Evolutionary conservation across 2,888 invertebrate species (phyloP).

Genomic region (Drosophila meridiana): DNA sequence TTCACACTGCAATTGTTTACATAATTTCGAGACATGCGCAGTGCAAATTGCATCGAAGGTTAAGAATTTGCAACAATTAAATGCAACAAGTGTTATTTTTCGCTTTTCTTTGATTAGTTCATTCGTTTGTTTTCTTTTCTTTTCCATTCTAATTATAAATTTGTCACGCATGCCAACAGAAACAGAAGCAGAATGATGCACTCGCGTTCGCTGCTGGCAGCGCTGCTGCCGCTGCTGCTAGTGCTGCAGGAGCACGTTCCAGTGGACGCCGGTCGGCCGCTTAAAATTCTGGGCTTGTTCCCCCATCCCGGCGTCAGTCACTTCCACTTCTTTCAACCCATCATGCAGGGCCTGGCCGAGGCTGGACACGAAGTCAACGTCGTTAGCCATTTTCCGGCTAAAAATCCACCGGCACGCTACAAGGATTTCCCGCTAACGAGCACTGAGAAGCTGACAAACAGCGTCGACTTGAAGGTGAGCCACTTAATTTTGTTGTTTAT

Average conservation of each 20-base stretch:
- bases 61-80: constrained; percentile 35
- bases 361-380: constrained; percentile 86
- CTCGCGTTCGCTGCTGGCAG: constrained; percentile 23
- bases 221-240: constrained; percentile 25
- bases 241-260: constrained; percentile 26
- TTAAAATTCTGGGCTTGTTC: constrained; percentile 85
- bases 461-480: constrained; percentile 82
- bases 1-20: constrained; percentile 48
- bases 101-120: constrained; percentile 3
- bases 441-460: constrained; percentile 71
- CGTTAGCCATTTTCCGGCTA: constrained; percentile 85
- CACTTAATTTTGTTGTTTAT: neutral
- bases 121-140: constrained; percentile 13
- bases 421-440: constrained; percentile 82
- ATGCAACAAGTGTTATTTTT: constrained; percentile 65
- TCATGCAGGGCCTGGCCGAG: constrained; percentile 85
- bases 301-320: constrained; percentile 85
- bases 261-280: constrained; percentile 59
- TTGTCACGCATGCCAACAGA: constrained; percentile 18
- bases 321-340: constrained; percentile 85
- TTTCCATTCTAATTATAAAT: constrained; percentile 36
- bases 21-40: constrained; percentile 73
- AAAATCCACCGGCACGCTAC: constrained; percentile 82
- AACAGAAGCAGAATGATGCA: constrained; percentile 30
- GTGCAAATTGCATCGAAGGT: constrained; percentile 52